A percentile compares a stretch with the other conserved stretches of the same genome.
phyloP scores from a whole-genome alignment of 2,888 invertebrate genomes.

The Leucophenga maculata region DNA sequence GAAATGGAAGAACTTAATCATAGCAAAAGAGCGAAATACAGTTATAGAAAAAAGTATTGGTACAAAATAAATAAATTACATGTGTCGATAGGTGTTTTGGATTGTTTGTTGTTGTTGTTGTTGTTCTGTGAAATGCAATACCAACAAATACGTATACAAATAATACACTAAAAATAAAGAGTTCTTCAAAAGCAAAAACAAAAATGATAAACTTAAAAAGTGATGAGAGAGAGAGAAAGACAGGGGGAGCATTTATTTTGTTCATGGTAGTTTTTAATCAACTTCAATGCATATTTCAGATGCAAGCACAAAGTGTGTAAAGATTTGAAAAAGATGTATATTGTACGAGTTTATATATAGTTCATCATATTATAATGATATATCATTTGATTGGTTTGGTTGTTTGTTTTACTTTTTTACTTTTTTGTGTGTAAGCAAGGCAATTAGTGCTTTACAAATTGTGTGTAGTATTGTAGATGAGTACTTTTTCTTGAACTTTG shows the following conservation, averaged over 20 bases:
- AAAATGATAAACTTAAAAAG: slow-evolving; percentile 28
- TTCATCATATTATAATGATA: background rate
- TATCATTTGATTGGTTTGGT: slow-evolving; percentile 29
- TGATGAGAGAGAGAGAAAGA: slow-evolving; percentile 7
- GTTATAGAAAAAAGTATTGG: background rate
- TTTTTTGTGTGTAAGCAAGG: slow-evolving; percentile 55
- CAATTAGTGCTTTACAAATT: slow-evolving; percentile 59
- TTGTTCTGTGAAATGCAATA: slow-evolving; percentile 16
- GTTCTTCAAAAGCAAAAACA: slow-evolving; percentile 17
- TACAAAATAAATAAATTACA: slow-evolving; percentile 1
- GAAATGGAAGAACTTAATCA: background rate
- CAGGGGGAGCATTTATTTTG: background rate
- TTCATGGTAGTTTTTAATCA: background rate
- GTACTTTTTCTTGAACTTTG: slow-evolving; percentile 34
- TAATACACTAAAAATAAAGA: slow-evolving; percentile 20
- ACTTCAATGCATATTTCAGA: slow-evolving; percentile 3
- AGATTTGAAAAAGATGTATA: background rate
- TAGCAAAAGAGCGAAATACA: background rate
- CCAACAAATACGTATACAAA: slow-evolving; percentile 22
- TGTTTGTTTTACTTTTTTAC: slow-evolving; percentile 41
- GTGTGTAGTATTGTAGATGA: slow-evolving; percentile 34
- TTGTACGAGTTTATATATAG: too few species aligned
- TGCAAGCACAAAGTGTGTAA: slow-evolving; percentile 23
- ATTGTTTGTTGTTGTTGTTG: too few species aligned
- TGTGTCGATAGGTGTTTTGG: slow-evolving; percentile 4